Percentiles rank a stretch among this genome's conserved stretches.
Conservation (phyloP, 2,888 invertebrate species). For the Malthinus seriepunctatus region DNA sequence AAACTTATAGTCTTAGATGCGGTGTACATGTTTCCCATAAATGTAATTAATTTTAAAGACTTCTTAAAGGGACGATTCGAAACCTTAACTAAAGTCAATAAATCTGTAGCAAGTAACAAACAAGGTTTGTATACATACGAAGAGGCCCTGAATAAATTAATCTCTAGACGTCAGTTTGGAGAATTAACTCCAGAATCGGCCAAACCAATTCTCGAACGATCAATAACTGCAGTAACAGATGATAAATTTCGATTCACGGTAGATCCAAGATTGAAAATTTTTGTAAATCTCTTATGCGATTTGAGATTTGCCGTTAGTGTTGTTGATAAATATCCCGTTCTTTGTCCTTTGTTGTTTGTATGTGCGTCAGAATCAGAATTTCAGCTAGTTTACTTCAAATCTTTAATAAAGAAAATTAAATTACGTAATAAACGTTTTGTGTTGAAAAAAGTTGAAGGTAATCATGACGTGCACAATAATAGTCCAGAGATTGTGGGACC, state of each 20-base stretch:
- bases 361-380: slow-evolving; percentile 29
- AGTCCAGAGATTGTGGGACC: slow-evolving; percentile 59
- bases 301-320: slow-evolving; percentile 46
- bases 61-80: slow-evolving; percentile 50
- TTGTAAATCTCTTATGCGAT: slow-evolving; percentile 50
- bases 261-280: slow-evolving; percentile 58
- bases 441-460: slow-evolving; percentile 55
- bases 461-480: slow-evolving; percentile 66
- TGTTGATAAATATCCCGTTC: slow-evolving; percentile 43
- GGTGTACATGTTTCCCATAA: slow-evolving; percentile 41
- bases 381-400: slow-evolving; percentile 35
- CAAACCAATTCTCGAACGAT: slow-evolving; percentile 56
- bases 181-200: slow-evolving; percentile 56
- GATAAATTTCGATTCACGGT: slow-evolving; percentile 59
- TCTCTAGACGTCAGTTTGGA: slow-evolving; percentile 49
- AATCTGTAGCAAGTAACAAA: slow-evolving; percentile 33
- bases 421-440: slow-evolving; percentile 40
- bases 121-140: slow-evolving; percentile 53
- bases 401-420: slow-evolving; percentile 36
- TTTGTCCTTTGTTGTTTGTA: slow-evolving; percentile 50
- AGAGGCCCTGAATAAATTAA: slow-evolving; percentile 57
- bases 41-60: slow-evolving; percentile 37
- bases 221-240: slow-evolving; percentile 51
- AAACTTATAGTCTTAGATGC: slow-evolving; percentile 56
- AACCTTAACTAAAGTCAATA: slow-evolving; percentile 45